These are phyloP conservation scores for Dallia pectoralis DNA, from an alignment of 2,797 vertebrate species.

Conservation along the genomic window DNA sequence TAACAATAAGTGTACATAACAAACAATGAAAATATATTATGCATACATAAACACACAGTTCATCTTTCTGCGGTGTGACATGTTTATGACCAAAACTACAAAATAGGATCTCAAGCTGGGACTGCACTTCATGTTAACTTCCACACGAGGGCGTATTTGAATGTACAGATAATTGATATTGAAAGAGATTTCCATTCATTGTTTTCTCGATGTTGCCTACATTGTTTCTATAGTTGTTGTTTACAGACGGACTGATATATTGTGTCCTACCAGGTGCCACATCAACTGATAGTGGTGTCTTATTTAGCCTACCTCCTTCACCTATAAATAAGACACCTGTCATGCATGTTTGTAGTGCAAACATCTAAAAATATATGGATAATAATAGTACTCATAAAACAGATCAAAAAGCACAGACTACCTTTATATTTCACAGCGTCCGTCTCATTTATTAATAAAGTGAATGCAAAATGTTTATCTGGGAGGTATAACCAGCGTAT, in stretches of 20 bases:
- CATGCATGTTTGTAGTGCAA: not conserved
- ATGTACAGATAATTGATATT: not conserved
- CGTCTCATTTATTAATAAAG: not conserved
- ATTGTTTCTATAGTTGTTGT: not conserved
- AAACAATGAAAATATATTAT: too few relatives aligned
- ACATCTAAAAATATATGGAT: too few relatives aligned
- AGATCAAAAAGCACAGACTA: not conserved
- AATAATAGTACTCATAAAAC: too few relatives aligned
- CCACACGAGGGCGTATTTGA: conserved; percentile 60
- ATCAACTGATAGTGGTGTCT: not conserved
- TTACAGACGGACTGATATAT: not conserved
- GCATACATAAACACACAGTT: too few relatives aligned
- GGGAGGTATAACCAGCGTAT: not conserved
- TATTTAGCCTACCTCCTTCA: not conserved
- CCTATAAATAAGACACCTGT: not conserved
- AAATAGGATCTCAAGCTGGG: not conserved
- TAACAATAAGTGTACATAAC: too few relatives aligned
- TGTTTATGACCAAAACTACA: not conserved
- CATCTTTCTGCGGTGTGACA: not conserved
- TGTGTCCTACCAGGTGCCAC: not conserved
- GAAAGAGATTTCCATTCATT: not conserved
- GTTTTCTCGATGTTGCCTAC: not conserved
- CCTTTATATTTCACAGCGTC: not conserved
- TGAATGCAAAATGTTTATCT: not conserved
- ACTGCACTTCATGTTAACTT: conserved; percentile 10